phyloP scores from a whole-genome alignment of 1,140 invertebrate genomes.

The Bombus haemorrhoidalis region DNA sequence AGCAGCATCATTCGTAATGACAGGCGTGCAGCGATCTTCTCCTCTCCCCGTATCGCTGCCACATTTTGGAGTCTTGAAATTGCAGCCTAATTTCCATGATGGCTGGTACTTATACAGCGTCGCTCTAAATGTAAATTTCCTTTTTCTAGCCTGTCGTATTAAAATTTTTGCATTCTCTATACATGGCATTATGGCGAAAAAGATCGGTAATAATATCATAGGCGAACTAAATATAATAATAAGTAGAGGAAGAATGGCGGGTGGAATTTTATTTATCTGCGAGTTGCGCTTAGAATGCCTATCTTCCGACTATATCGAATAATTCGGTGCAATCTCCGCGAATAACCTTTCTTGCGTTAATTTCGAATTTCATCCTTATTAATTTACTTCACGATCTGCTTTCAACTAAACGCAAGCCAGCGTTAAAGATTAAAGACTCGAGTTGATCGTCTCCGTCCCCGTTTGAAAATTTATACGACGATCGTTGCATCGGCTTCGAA shows the following conservation, averaged over 20 bases:
- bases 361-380: no score
- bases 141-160: constrained; percentile 42
- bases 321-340: neutral
- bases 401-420: no score
- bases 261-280: neutral
- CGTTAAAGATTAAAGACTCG: no score
- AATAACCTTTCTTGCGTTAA: neutral
- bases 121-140: constrained; percentile 27
- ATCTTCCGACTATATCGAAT: neutral
- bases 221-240: neutral
- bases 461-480: no score
- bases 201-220: neutral
- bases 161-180: constrained; percentile 10
- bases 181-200: neutral
- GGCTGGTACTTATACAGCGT: constrained; percentile 32
- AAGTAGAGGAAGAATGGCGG: neutral
- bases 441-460: no score
- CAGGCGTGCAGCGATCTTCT: constrained; percentile 4
- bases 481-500: no score
- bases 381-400: no score
- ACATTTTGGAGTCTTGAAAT: constrained; percentile 33
- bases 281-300: neutral
- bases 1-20: constrained; percentile 34
- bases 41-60: neutral
- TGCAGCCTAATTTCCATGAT: constrained; percentile 43